Percentiles rank a stretch among this genome's conserved stretches.
Evolutionary conservation across 2,888 invertebrate genomes (phyloP).

Genomic region (Orchesellides sinensis): DNA sequence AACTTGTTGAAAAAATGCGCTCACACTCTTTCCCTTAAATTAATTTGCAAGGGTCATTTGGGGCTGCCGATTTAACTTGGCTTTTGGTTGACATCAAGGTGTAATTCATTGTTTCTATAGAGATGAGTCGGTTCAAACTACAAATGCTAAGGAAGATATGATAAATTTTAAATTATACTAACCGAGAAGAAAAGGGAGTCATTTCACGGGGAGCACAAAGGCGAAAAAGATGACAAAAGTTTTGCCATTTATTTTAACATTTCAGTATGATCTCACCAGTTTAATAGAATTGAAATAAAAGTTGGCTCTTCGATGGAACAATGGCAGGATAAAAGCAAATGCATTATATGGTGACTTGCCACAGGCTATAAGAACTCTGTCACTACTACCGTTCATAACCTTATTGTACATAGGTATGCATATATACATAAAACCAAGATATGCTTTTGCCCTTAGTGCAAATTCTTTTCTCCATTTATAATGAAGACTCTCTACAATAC

Average conservation of each 20-base stretch:
- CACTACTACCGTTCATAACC: too few relatives aligned
- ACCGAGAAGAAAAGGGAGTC: conserved; percentile 17
- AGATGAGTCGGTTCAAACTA: conserved; percentile 42
- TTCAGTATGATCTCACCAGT: conserved; percentile 60
- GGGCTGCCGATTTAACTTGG: conserved; percentile 10
- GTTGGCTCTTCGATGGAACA: conserved; percentile 63
- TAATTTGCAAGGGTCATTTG: conserved; percentile 41
- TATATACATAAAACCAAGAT: too few relatives aligned
- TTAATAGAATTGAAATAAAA: conserved; percentile 68
- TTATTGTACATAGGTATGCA: too few relatives aligned
- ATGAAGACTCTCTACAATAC: too few relatives aligned
- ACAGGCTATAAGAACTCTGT: too few relatives aligned
- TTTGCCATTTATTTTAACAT: conserved; percentile 69
- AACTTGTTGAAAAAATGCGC: conserved; percentile 22
- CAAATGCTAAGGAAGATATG: conserved; percentile 57
- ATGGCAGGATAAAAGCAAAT: conserved; percentile 34
- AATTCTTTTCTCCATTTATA: too few relatives aligned
- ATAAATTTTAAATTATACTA: conserved; percentile 62
- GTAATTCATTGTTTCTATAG: conserved; percentile 51
- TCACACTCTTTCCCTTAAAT: neutral
- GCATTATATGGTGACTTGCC: too few relatives aligned
- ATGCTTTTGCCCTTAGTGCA: too few relatives aligned
- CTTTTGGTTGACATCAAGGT: conserved; percentile 49
- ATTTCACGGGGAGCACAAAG: conserved; percentile 50
- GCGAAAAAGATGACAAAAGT: conserved; percentile 69